These are phyloP conservation scores for Taphrorychus bicolor DNA, from an alignment of 2,888 invertebrate species.

Conservation along the genomic window DNA sequence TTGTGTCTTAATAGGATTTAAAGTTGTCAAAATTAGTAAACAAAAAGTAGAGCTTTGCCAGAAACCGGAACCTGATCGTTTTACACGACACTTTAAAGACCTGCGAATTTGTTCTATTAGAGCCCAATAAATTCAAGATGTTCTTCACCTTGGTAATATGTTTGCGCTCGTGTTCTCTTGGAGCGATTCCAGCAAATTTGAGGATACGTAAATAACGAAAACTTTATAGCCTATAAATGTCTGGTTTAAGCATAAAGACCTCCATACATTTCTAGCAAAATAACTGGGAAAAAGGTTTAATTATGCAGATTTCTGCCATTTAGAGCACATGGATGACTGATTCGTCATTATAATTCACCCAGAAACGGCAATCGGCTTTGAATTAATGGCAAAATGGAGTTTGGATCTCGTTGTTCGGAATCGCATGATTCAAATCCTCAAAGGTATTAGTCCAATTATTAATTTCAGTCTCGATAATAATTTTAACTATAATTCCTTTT, in stretches of 20 bases:
- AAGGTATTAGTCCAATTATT: background rate
- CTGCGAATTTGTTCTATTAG: conserved; percentile 13
- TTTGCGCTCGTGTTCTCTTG: conserved; percentile 5
- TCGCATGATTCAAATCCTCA: background rate
- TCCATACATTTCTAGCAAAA: background rate
- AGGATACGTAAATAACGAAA: conserved; percentile 8
- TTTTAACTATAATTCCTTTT: background rate
- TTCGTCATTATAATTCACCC: background rate
- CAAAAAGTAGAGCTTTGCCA: conserved; percentile 12
- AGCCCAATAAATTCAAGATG: conserved; percentile 8
- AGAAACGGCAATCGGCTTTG: background rate
- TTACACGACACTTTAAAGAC: conserved; percentile 6
- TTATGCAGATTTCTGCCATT: background rate
- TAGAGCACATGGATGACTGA: background rate
- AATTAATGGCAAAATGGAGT: background rate
- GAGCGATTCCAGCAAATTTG: conserved; percentile 7
- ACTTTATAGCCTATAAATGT: background rate
- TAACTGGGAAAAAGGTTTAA: background rate
- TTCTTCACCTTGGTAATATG: conserved; percentile 11
- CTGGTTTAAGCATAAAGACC: background rate
- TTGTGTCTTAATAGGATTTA: background rate
- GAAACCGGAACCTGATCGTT: background rate
- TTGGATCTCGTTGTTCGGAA: background rate
- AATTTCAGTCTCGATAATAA: background rate
- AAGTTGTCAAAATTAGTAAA: too few species aligned